Percentiles rank a stretch among this genome's conserved stretches.
Evolutionary conservation across 2,113 vertebrate genomes (phyloP).

Genomic region (Limanda limanda): DNA sequence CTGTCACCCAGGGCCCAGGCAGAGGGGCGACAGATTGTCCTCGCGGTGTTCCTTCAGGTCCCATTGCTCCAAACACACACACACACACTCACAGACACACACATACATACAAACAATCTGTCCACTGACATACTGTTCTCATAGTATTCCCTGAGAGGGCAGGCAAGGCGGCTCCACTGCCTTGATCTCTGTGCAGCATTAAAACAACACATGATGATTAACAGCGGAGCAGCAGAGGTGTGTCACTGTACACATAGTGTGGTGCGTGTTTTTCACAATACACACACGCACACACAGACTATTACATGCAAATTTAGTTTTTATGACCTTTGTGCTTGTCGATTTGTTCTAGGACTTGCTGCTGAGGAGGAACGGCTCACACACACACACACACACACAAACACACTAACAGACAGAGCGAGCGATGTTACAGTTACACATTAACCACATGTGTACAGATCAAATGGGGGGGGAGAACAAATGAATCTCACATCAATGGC

Average conservation of each 20-base stretch:
- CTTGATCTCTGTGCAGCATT: slow-evolving; percentile 45
- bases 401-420: not conserved
- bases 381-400: slow-evolving; percentile 22
- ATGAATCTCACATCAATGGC: slow-evolving; percentile 64
- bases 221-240: slow-evolving; percentile 4
- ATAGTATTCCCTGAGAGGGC: slow-evolving; percentile 55
- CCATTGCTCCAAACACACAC: slow-evolving; percentile 67
- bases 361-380: slow-evolving; percentile 7
- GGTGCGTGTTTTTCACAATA: not conserved
- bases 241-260: not conserved
- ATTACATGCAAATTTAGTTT: not conserved
- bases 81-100: slow-evolving; percentile 29
- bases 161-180: slow-evolving; percentile 30
- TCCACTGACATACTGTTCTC: slow-evolving; percentile 61
- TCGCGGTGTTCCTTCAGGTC: slow-evolving; percentile 74
- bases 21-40: slow-evolving; percentile 81
- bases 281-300: not conserved
- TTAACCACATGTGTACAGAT: slow-evolving; percentile 41
- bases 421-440: slow-evolving; percentile 37
- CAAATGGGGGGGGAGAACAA: slow-evolving; percentile 57
- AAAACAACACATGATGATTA: slow-evolving; percentile 22
- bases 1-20: slow-evolving; percentile 80
- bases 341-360: not conserved
- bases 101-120: slow-evolving; percentile 57
- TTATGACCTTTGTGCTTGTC: not conserved